Percentiles rank a stretch among this genome's conserved stretches.
phyloP scores from a whole-genome alignment of 1,140 invertebrate genomes.

The Nasonia vitripennis region DNA sequence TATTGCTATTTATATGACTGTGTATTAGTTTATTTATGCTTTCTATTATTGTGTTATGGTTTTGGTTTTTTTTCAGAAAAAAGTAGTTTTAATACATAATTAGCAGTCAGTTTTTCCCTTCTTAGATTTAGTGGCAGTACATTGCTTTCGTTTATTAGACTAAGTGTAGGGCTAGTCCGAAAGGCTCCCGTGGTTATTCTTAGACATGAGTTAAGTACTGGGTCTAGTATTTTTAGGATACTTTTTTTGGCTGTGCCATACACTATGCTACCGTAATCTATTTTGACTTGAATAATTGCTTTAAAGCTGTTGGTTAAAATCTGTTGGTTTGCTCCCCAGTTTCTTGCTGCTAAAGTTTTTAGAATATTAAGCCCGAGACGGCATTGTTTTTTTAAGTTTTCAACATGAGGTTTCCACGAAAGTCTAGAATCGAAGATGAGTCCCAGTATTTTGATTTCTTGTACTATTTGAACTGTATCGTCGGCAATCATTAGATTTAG shows the following conservation, averaged over 20 bases:
- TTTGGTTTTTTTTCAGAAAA: neutral
- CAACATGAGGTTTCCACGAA: neutral
- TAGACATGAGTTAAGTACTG: neutral
- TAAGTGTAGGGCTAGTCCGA: constrained; percentile 1
- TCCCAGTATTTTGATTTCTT: constrained; percentile 2
- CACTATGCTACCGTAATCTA: constrained; percentile 3
- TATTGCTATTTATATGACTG: neutral
- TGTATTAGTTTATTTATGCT: neutral
- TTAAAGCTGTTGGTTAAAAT: constrained; percentile 3
- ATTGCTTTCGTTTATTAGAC: neutral
- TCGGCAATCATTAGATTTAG: neutral
- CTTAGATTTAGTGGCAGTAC: constrained; percentile 26
- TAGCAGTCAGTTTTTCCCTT: neutral
- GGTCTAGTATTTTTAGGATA: constrained; percentile 4
- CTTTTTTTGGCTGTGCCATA: neutral
- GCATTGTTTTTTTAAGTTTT: constrained; percentile 4
- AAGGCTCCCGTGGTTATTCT: neutral
- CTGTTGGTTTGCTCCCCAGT: constrained; percentile 1
- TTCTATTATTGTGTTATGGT: neutral
- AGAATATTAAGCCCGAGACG: neutral
- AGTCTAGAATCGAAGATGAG: constrained; percentile 10
- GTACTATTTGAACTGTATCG: neutral
- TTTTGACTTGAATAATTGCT: constrained; percentile 6
- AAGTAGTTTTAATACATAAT: neutral
- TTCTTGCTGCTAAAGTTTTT: neutral